Conservation (phyloP, 2,113 vertebrate genomes). For the Orthonyx spaldingii region DNA sequence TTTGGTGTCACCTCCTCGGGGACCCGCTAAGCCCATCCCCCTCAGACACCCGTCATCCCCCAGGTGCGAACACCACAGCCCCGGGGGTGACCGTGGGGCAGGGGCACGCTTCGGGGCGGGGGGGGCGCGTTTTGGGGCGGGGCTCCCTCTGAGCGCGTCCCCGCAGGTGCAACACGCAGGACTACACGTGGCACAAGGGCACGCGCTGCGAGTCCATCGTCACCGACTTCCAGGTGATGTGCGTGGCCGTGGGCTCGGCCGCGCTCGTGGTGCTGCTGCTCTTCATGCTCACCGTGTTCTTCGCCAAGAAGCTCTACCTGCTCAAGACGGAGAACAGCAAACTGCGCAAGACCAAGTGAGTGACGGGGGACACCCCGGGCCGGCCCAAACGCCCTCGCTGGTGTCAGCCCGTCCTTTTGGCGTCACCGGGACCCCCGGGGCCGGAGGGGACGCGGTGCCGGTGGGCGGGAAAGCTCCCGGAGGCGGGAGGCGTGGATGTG, state of each 20-base stretch:
- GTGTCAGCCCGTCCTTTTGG: accelerated
- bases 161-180: conserved; percentile 92
- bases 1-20: not conserved
- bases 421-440: not conserved
- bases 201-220: conserved; percentile 91
- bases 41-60: not conserved
- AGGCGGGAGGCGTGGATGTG: not conserved
- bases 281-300: conserved; percentile 98
- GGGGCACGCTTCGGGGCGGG: not conserved
- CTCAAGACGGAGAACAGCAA: conserved; percentile 97
- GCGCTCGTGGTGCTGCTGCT: conserved; percentile 91
- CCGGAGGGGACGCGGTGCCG: not conserved
- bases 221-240: conserved; percentile 98
- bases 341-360: conserved; percentile 94
- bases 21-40: not conserved
- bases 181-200: conserved; percentile 98
- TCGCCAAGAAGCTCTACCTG: conserved; percentile 97
- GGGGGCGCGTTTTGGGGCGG: accelerated
- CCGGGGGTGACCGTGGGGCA: not conserved
- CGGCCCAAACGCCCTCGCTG: not conserved
- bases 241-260: conserved; percentile 88
- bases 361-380: not conserved
- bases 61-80: not conserved
- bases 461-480: not conserved
- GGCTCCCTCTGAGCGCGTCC: not conserved